Base-by-base conservation (phyloP, 2,113 vertebrate species). In the Formicarius rufipectus region DNA sequence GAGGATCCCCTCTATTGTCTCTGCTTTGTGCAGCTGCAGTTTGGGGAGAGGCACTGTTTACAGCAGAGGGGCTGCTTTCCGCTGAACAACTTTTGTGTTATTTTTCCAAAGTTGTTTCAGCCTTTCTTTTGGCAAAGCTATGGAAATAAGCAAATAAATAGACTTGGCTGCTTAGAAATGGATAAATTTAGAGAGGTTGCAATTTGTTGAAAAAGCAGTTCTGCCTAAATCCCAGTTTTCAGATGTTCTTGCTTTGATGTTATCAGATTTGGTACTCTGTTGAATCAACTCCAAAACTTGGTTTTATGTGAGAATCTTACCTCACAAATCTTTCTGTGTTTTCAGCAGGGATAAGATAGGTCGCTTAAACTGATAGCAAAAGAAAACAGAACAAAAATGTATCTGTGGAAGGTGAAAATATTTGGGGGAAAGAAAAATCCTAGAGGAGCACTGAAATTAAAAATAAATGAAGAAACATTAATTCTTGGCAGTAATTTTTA, bases 1-100 rank as follows among this genome's bases (percentile, higher is more conserved):
- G 95, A 91, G 82, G 88, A 89, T 97, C 89, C 68, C 90, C 59
- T 67, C 96, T 93, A 97, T 97, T 97, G 96, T 97, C 92, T 97
- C 68, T 89, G 82, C 79, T 95, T 92, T 93, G 85, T 96, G 86
- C 89, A 96, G 95, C 95, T 96, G 95, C 84, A 59, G 73, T 58
- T 92, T 53, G 33, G 31, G 92, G 85, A 94, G 96, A 93, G 86
- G 88, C 44, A 78, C 84, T 91, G 95, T 94, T 94, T 90, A 87
- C 83, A 73, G 85, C 76, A 84, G 87, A 93, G 94, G 87, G 89
- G 63, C 63, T 87, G 77, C 44, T 78, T 87, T 95, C 90, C 59
- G 6, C 52, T 53, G 62, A 66, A 68, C 83, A 84, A 92, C 93
- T 90, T 93, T 40, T 83, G 72, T 81, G 42, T n/a, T 85, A 60